Percentiles rank a stretch among this genome's conserved stretches.
These are phyloP conservation scores for Keiferia lycopersicella DNA, from an alignment of 2,888 invertebrate species.

Conservation along the genomic window DNA sequence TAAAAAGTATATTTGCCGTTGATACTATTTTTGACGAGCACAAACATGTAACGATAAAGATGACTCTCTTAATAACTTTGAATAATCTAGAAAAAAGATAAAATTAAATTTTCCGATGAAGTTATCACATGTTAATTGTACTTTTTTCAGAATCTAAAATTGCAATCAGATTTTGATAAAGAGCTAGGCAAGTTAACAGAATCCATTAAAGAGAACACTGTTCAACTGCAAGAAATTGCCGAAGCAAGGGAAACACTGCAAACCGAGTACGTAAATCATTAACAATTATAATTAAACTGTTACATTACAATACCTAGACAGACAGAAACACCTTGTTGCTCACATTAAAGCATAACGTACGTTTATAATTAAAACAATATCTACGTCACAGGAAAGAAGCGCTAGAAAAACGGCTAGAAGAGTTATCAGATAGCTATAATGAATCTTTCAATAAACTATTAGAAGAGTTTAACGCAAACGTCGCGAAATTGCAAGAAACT, in stretches of 20 bases:
- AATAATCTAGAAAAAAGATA: no score
- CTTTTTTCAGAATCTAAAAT: conserved; percentile 53
- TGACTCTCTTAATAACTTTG: no score
- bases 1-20: no score
- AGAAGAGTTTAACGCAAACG: conserved; percentile 52
- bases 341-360: no score
- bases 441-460: conserved; percentile 55
- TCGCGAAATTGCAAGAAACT: conserved; percentile 54
- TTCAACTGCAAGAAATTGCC: conserved; percentile 63
- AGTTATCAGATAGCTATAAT: conserved; percentile 57
- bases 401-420: conserved; percentile 57
- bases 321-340: no score
- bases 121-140: not conserved
- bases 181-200: conserved; percentile 62
- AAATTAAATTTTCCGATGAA: no score
- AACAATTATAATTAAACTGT: not conserved
- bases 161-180: conserved; percentile 59
- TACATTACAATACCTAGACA: not conserved
- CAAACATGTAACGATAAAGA: no score
- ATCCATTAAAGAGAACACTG: conserved; percentile 60
- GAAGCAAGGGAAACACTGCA: conserved; percentile 63
- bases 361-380: not conserved
- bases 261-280: conserved; percentile 53
- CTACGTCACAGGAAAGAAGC: conserved; percentile 59
- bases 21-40: no score